Percentiles rank a stretch among this genome's conserved stretches.
phyloP scores from a whole-genome alignment of 2,888 invertebrate genomes.

The Drosophila merina region DNA sequence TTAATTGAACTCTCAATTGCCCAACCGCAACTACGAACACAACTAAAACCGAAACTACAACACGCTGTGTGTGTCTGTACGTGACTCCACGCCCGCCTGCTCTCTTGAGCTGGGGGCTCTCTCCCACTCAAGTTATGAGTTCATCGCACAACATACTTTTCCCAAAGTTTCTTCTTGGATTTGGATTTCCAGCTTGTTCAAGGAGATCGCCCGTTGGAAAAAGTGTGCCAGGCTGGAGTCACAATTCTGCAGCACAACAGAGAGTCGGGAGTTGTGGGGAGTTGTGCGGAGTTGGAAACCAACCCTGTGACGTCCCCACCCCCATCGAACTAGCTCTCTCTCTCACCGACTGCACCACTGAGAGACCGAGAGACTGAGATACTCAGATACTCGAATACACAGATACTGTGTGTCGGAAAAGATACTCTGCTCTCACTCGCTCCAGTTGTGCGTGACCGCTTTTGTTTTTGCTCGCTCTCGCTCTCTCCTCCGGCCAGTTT shows the following conservation, averaged over 20 bases:
- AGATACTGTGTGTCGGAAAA: slow-evolving; percentile 6
- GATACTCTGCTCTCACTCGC: slow-evolving; percentile 22
- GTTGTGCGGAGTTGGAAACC: not conserved
- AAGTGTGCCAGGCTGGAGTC: not conserved
- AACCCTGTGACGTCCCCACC: slow-evolving; percentile 1
- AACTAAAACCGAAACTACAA: not conserved
- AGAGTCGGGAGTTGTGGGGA: not conserved
- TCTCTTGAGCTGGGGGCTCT: slow-evolving; percentile 2
- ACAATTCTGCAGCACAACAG: not conserved
- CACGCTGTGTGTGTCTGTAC: not conserved
- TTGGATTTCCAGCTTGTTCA: not conserved
- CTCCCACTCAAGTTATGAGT: slow-evolving; percentile 8
- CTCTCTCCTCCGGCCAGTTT: slow-evolving; percentile 51
- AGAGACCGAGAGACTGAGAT: not conserved
- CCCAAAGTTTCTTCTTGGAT: not conserved
- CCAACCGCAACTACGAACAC: slow-evolving; percentile 32
- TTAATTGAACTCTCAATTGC: slow-evolving; percentile 51
- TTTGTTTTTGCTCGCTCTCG: slow-evolving; percentile 47
- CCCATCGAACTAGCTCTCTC: not conserved
- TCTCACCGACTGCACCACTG: slow-evolving; percentile 4
- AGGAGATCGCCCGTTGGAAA: slow-evolving; percentile 22
- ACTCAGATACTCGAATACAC: not conserved
- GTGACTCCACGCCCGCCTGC: slow-evolving; percentile 30
- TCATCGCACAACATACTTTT: slow-evolving; percentile 30
- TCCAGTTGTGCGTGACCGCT: slow-evolving; percentile 40